Conservation (phyloP, 2,888 invertebrate species). For the Epirrhoe alternata region DNA sequence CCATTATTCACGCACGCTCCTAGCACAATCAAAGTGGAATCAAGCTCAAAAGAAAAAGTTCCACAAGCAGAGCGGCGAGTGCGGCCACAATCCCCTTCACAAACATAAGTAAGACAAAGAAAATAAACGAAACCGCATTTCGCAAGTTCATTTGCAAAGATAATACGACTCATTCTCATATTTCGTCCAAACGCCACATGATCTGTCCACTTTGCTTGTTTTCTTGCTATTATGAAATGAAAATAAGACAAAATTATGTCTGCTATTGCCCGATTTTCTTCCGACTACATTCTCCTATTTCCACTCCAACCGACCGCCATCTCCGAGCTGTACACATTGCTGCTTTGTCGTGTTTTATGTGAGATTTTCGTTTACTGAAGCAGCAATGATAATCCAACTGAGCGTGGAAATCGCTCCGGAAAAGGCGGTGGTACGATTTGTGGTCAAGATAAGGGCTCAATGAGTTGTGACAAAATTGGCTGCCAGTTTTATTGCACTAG, state of each 20-base stretch:
- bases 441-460: constrained; percentile 45
- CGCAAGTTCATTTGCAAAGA: constrained; percentile 18
- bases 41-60: not conserved
- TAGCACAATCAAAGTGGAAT: not conserved
- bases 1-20: not conserved
- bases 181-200: constrained; percentile 36
- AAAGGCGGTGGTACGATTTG: constrained; percentile 26
- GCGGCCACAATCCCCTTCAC: not conserved
- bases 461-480: constrained; percentile 45
- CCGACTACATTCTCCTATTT: constrained; percentile 30
- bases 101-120: constrained; percentile 2
- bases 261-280: constrained; percentile 37
- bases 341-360: not conserved
- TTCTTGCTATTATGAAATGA: constrained; percentile 46
- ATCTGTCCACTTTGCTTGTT: constrained; percentile 45
- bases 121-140: constrained; percentile 14
- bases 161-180: constrained; percentile 34
- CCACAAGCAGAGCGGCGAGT: not conserved
- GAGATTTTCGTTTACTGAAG: not conserved
- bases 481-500: constrained; percentile 39
- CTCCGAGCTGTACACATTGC: constrained; percentile 7
- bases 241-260: constrained; percentile 42
- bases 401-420: not conserved
- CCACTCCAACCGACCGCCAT: not conserved
- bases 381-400: constrained; percentile 18